A percentile compares a stretch with the other conserved stretches of the same genome.
phyloP scores from a whole-genome alignment of 2,113 vertebrate genomes.

The Stigmatopora argus region DNA sequence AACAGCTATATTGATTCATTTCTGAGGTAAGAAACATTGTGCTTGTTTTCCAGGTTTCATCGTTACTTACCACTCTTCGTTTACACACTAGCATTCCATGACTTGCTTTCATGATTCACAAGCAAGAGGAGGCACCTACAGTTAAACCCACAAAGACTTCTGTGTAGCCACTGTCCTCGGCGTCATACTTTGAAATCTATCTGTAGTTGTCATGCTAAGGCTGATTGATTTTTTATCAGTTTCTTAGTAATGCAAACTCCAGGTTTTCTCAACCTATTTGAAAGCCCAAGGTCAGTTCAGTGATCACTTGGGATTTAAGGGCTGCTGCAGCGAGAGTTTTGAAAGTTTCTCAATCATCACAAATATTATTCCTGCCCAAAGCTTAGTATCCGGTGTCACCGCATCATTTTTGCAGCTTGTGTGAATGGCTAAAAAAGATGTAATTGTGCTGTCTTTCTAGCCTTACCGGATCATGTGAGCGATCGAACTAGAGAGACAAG shows the following conservation, averaged over 20 bases:
- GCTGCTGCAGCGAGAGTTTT: not conserved
- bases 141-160: conserved; percentile 36
- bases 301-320: not conserved
- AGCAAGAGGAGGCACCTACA: conserved; percentile 46
- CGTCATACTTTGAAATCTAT: conserved; percentile 42
- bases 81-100: conserved; percentile 50
- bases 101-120: conserved; percentile 64
- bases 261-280: not conserved
- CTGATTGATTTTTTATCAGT: conserved; percentile 22
- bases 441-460: conserved; percentile 54
- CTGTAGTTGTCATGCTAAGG: conserved; percentile 25
- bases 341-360: not conserved
- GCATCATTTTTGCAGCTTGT: conserved; percentile 50
- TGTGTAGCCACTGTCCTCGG: conserved; percentile 52
- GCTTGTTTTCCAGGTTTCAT: not conserved
- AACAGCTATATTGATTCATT: not conserved
- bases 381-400: conserved; percentile 37
- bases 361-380: conserved; percentile 1
- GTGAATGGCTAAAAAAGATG: conserved; percentile 45
- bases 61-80: conserved; percentile 34
- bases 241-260: not conserved
- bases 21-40: not conserved
- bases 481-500: conserved; percentile 22
- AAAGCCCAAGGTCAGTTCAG: not conserved
- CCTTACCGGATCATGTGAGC: conserved; percentile 59